Evolutionary conservation across 2,113 vertebrate genomes (phyloP), one percentile per base, ranked within the genome.

Genomic region (Ptilonorhynchus violaceus): DNA sequence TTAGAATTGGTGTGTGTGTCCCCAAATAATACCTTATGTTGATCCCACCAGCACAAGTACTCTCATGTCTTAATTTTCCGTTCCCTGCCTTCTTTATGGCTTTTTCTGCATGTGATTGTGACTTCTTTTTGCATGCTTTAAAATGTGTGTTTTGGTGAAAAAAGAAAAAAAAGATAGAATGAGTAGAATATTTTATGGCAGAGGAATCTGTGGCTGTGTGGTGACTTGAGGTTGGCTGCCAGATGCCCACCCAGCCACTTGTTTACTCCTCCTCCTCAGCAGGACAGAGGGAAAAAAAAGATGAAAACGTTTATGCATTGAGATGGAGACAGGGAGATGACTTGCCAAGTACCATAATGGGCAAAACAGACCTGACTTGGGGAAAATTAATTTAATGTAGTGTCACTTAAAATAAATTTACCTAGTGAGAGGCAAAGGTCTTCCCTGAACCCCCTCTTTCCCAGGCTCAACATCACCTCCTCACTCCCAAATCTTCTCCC

Each of bases 241-340:
- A 35, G 46, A 22, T 1, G 5, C 35, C 30, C 14, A 15, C 27
- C 15, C 19, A 52, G 24, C 4, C 39, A 7, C 16, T 31, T 10
- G 22, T 7, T 50, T 44, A 16, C 69, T 72, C 35, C n/a, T 85
- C 14, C 23, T 64, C 15, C 33, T 91, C 39, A 39, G 27, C 30
- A 62, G 25, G 35, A 42, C 5, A 1, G 2, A 4, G 14, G 10
- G 25, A 37, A 27, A 44, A 74, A 28, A 11, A 64, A 66, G 37
- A 24, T 16, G 10, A 46, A 76, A 78, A 67, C 28, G 13, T 27
- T n/a, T 6, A 10, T n/a, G 23, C 11, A 24, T 49, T 0, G 0
- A 39, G 22, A 3, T 58, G 21, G 69, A 37, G 31, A 44, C 9
- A 37, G 27, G 42, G 24, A 68, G 24, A 30, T 85, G 21, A 11